These are phyloP conservation scores for Calyptomena viridis DNA, from an alignment of 2,113 vertebrate genomes.

Conservation along the genomic window DNA sequence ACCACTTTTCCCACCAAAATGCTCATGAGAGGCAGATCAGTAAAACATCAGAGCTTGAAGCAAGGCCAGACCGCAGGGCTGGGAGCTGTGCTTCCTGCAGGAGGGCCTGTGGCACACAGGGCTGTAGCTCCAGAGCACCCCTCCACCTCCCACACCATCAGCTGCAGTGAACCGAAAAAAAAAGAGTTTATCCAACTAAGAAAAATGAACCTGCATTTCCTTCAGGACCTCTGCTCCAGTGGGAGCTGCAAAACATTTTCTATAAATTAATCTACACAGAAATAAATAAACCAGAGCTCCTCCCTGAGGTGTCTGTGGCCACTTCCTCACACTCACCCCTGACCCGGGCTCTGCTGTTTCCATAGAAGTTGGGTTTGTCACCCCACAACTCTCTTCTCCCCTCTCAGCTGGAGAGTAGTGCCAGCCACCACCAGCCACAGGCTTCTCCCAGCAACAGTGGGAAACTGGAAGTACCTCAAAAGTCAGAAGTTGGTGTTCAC, in stretches of 20 bases:
- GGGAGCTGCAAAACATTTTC: background rate
- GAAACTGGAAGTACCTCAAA: slow-evolving; percentile 42
- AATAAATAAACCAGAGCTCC: background rate
- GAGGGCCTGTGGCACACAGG: fast-evolving
- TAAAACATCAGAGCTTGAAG: background rate
- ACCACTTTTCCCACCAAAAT: background rate
- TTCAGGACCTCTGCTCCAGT: background rate
- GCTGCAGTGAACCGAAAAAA: background rate
- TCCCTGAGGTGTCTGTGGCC: background rate
- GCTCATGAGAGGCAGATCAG: background rate
- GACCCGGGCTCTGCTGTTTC: background rate
- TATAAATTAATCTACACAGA: background rate
- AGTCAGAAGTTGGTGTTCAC: background rate
- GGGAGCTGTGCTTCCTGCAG: background rate
- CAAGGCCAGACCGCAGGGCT: background rate
- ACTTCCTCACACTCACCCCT: fast-evolving
- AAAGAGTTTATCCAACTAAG: background rate
- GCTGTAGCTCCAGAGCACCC: background rate
- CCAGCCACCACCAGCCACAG: background rate
- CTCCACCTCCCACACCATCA: background rate
- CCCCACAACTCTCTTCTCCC: background rate
- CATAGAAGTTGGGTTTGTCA: background rate
- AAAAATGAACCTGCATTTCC: background rate
- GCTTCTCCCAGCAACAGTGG: background rate
- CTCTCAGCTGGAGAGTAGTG: background rate